Evolutionary conservation across 2,113 vertebrate species (phyloP).

Genomic region (Electrona antarctica): DNA sequence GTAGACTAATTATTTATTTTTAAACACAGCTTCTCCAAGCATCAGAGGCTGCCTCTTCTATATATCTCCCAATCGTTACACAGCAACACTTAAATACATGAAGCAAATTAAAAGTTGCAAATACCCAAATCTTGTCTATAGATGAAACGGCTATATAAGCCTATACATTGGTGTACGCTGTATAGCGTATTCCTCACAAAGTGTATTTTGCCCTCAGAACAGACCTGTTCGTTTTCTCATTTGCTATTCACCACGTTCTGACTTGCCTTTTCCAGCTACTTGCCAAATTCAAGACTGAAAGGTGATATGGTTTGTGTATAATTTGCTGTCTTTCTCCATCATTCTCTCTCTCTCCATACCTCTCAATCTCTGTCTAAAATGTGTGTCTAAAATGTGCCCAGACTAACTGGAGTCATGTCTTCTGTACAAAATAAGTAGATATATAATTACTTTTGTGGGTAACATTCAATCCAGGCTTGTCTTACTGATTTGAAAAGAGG

Average conservation of each 20-base stretch:
- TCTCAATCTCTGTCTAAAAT: constrained; percentile 20
- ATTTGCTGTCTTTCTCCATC: constrained; percentile 29
- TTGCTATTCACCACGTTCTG: not conserved
- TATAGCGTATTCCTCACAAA: too few species aligned
- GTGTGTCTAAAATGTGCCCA: constrained; percentile 32
- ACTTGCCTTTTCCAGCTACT: constrained; percentile 22
- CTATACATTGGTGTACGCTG: too few species aligned
- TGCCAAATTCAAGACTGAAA: constrained; percentile 42
- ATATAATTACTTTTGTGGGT: constrained; percentile 52
- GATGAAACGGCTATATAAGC: too few species aligned
- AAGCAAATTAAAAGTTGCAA: too few species aligned
- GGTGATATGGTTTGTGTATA: constrained; percentile 30
- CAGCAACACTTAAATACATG: too few species aligned
- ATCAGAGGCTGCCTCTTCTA: too few species aligned
- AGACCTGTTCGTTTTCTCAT: not conserved
- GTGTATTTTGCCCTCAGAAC: not conserved
- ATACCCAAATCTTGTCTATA: too few species aligned
- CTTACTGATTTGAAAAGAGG: constrained; percentile 44
- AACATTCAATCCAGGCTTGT: constrained; percentile 42
- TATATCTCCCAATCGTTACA: too few species aligned
- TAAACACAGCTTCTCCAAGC: too few species aligned
- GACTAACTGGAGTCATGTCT: constrained; percentile 63
- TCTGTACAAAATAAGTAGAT: constrained; percentile 39
- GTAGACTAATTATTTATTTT: too few species aligned
- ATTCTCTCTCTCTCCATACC: constrained; percentile 2